phyloP scores from a whole-genome alignment of 2,888 invertebrate species.

The Eulithis testata region DNA sequence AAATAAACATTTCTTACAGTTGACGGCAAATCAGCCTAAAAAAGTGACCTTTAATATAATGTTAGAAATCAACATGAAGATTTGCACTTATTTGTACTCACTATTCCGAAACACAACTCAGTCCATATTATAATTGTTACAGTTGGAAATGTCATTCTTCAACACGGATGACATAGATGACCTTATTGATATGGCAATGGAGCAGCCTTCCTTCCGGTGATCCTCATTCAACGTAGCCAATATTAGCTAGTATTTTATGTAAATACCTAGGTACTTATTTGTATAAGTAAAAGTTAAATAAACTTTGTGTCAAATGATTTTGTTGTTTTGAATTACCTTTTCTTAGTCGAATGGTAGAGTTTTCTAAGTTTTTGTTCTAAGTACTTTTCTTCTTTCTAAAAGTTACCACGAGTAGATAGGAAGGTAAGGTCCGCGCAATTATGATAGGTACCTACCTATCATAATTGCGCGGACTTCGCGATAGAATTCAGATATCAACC shows the following conservation, averaged over 20 bases:
- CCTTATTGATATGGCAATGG: constrained; percentile 77
- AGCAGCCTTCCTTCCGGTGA: constrained; percentile 66
- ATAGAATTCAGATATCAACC: neutral
- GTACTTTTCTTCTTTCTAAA: too few relatives aligned
- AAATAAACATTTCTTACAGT: too few relatives aligned
- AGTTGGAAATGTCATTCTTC: constrained; percentile 79
- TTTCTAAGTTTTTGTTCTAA: too few relatives aligned
- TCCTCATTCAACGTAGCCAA: constrained; percentile 29
- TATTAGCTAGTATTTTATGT: constrained; percentile 30
- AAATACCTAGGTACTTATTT: constrained; percentile 24
- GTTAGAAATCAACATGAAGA: too few relatives aligned
- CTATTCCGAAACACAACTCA: too few relatives aligned
- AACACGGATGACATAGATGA: constrained; percentile 78
- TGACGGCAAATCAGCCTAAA: too few relatives aligned
- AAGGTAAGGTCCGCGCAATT: too few relatives aligned
- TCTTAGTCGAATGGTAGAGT: too few relatives aligned
- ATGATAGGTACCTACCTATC: too few relatives aligned
- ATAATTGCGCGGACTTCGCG: neutral
- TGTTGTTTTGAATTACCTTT: neutral
- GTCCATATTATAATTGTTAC: constrained; percentile 38
- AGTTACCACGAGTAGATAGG: too few relatives aligned
- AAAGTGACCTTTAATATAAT: too few relatives aligned
- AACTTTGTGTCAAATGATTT: constrained; percentile 18
- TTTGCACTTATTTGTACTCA: too few relatives aligned
- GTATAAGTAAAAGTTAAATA: constrained; percentile 16